Evolutionary conservation across 2,113 vertebrate genomes (phyloP).

Genomic region (Oncorhynchus masou): DNA sequence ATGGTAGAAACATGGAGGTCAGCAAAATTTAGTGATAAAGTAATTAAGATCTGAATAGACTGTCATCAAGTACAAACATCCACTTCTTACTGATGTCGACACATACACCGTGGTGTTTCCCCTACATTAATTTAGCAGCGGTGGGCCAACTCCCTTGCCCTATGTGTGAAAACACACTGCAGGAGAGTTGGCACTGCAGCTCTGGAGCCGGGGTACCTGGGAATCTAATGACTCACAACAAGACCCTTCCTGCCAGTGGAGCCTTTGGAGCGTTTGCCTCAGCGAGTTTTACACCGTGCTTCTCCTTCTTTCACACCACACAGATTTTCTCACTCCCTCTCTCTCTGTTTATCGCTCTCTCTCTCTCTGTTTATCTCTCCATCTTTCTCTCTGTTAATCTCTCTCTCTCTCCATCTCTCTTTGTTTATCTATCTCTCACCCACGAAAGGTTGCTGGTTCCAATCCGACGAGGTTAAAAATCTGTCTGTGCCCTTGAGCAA

Average conservation of each 20-base stretch:
- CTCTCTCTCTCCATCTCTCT: constrained; percentile 29
- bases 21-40: too few relatives aligned
- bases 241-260: constrained; percentile 43
- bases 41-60: too few relatives aligned
- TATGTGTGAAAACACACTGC: too few relatives aligned
- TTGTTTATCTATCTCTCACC: constrained; percentile 17
- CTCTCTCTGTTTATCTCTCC: background rate
- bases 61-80: too few relatives aligned
- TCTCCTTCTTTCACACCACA: constrained; percentile 22
- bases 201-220: constrained; percentile 7
- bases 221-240: constrained; percentile 56
- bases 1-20: too few relatives aligned
- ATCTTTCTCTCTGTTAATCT: constrained; percentile 19
- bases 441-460: background rate
- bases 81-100: too few relatives aligned
- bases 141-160: too few relatives aligned
- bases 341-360: background rate
- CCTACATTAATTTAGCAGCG: too few relatives aligned
- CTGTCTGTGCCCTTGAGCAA: too few relatives aligned
- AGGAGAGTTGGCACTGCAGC: too few relatives aligned
- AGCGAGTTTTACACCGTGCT: constrained; percentile 26
- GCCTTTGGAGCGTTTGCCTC: background rate
- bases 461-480: too few relatives aligned
- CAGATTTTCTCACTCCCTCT: background rate
- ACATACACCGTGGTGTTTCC: too few relatives aligned